Evolutionary conservation across 2,113 vertebrate genomes (phyloP).

Genomic region (Etheostoma cragini): DNA sequence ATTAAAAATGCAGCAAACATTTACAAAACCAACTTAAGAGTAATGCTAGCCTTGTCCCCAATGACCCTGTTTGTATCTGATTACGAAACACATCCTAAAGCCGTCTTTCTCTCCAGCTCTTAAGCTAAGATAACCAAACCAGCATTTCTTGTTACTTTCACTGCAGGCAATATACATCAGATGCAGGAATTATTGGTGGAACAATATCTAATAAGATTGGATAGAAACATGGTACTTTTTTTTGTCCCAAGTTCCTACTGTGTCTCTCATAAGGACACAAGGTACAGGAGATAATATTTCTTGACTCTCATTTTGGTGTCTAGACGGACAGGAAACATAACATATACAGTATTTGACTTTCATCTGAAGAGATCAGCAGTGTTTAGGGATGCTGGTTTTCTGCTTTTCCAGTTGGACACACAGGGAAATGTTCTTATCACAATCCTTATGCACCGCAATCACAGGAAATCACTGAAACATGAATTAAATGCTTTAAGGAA

Average conservation of each 20-base stretch:
- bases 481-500: conserved; percentile 52
- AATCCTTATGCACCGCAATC: conserved; percentile 27
- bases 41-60: conserved; percentile 32
- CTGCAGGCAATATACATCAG: conserved; percentile 43
- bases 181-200: conserved; percentile 48
- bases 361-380: conserved; percentile 38
- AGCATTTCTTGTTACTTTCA: conserved; percentile 50
- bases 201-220: conserved; percentile 41
- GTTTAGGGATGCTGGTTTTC: conserved; percentile 32
- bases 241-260: conserved; percentile 40
- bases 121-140: conserved; percentile 18
- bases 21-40: conserved; percentile 45
- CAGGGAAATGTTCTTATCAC: conserved; percentile 46
- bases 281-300: conserved; percentile 33
- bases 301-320: conserved; percentile 48
- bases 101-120: conserved; percentile 23
- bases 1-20: conserved; percentile 42
- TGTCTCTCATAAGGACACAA: conserved; percentile 16
- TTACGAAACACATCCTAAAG: conserved; percentile 42
- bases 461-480: conserved; percentile 8
- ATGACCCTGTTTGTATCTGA: conserved; percentile 39
- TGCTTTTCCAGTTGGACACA: conserved; percentile 50
- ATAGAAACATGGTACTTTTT: conserved; percentile 49
- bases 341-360: conserved; percentile 19
- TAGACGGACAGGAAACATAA: conserved; percentile 52